phyloP scores from a whole-genome alignment of 1,140 invertebrate species.

The Brachionus angularis region DNA sequence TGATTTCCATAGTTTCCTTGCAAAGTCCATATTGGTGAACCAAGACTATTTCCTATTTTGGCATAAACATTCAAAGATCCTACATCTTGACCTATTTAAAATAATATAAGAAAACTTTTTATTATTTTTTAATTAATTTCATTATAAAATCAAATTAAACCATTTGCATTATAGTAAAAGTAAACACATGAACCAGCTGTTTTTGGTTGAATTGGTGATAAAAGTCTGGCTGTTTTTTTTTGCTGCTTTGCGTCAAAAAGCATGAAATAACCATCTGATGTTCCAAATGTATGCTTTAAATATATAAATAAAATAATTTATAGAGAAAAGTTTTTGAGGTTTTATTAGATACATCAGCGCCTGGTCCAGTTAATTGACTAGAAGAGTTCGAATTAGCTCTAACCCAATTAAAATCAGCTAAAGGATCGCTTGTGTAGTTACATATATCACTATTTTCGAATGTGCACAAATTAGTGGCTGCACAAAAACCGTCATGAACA shows the following conservation, averaged over 20 bases:
- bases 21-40: constrained; percentile 47
- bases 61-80: constrained; percentile 44
- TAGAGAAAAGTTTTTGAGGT: not conserved
- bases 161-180: constrained; percentile 33
- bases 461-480: constrained; percentile 10
- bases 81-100: constrained; percentile 8
- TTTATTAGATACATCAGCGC: not conserved
- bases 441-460: constrained; percentile 35
- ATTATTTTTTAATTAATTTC: not conserved
- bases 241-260: constrained; percentile 17
- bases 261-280: constrained; percentile 15
- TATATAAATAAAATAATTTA: not conserved
- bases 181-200: constrained; percentile 34
- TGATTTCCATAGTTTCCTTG: constrained; percentile 49
- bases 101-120: not conserved
- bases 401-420: constrained; percentile 24
- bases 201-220: constrained; percentile 24
- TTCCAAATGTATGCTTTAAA: constrained; percentile 15
- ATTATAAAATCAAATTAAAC: not conserved
- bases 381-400: not conserved
- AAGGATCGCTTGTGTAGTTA: constrained; percentile 10
- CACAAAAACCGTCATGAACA: constrained; percentile 11
- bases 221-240: not conserved
- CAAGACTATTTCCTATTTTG: constrained; percentile 39
- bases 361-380: not conserved